Evolutionary conservation across 2,888 invertebrate genomes (phyloP).

Genomic region (Argyra leucocephala): DNA sequence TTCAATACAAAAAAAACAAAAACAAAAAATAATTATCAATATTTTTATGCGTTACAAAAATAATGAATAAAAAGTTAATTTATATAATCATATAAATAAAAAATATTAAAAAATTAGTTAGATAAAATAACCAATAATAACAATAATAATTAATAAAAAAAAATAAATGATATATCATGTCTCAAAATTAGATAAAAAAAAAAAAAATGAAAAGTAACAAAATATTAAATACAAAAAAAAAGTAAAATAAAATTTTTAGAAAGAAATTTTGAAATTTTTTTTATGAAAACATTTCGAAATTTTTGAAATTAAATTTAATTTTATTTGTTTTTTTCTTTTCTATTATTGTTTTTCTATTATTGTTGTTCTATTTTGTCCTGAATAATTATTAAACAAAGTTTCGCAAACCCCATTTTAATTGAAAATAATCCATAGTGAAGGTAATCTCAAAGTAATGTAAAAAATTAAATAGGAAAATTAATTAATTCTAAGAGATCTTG

Average conservation of each 20-base stretch:
- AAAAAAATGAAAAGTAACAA: background rate
- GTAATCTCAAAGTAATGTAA: too few relatives aligned
- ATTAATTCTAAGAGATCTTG: too few relatives aligned
- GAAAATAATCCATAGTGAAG: too few relatives aligned
- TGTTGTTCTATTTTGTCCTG: too few relatives aligned
- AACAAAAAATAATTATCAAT: background rate
- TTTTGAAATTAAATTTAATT: background rate
- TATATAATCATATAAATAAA: background rate
- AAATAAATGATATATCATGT: background rate
- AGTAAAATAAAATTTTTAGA: background rate
- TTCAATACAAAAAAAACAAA: background rate
- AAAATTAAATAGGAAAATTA: too few relatives aligned
- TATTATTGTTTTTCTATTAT: background rate
- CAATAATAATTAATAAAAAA: background rate
- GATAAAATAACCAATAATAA: background rate
- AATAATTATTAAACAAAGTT: too few relatives aligned
- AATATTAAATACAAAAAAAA: background rate
- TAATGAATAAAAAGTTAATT: background rate
- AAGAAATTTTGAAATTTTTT: background rate
- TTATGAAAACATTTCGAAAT: background rate
- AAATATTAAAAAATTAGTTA: background rate
- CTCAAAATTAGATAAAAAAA: background rate
- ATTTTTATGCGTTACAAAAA: background rate
- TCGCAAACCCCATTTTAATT: too few relatives aligned
- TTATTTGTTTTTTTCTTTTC: background rate